Base-by-base conservation (phyloP, 2,888 invertebrate genomes). In the Ornithoptera priamus region DNA sequence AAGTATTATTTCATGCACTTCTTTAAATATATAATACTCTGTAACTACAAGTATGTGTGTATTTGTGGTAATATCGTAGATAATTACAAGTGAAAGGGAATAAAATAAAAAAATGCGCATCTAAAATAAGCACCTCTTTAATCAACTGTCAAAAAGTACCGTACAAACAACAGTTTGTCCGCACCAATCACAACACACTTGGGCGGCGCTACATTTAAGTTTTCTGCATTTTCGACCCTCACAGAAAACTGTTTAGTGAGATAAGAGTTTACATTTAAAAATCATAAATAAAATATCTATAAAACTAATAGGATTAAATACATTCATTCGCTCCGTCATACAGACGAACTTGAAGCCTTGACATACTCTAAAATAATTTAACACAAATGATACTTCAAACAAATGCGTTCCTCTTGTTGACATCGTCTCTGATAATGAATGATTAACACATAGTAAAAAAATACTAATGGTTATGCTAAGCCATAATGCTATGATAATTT, bases 111-210 rank as follows among this genome's bases (percentile, higher is more conserved):
- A 80, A 78, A 76, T 39, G 18, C 17, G 69, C 60, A 59, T 75
- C 74, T 77, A 81, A 85, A 82, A 80, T 88, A 92, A 91, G 92
- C 92, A 92, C 92, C 91, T 89, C 89, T 89, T 89, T 91, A 90
- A 86, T 91, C 84, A 83, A 89, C 86, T 86, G 87, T 89, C 89
- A 88, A 88, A 88, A 88, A 85, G 81, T 87, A 86, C 85, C 84
- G 83, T 85, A 87, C 82, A 88, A 87, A 87, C 87, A 87, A 86
- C 85, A 86, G 36, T 50, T 62, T 82, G 12, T 50, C 76, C 82
- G 85, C 87, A 85, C 86, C 85, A 76, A 74, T 74, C 81, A 83
- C 83, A 77, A 80, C 73, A 79, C 78, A 82, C 80, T 79, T 72
- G 72, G 72, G 71, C 58, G 85, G 86, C 85, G 89, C 87, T 78